phyloP scores from a whole-genome alignment of 2,888 invertebrate genomes.

The Papilio gigon region DNA sequence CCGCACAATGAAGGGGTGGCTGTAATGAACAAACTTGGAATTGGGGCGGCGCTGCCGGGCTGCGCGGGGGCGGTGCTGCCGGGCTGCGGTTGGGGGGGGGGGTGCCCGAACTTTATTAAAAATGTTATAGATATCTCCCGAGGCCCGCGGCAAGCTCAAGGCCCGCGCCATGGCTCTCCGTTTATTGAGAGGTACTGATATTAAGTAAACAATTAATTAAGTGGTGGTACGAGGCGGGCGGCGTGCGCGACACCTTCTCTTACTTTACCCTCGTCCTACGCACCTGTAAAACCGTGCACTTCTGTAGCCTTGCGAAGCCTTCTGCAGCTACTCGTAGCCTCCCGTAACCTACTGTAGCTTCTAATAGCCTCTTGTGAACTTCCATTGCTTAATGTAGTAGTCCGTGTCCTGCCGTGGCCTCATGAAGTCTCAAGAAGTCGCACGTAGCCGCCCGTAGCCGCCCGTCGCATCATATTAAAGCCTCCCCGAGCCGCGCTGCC shows the following conservation, averaged over 20 bases:
- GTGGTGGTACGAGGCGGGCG: not conserved
- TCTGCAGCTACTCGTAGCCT: no score
- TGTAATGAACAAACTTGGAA: slow-evolving; percentile 27
- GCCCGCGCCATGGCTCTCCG: not conserved
- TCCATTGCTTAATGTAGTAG: no score
- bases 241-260: slow-evolving; percentile 21
- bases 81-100: not conserved
- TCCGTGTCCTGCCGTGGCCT: no score
- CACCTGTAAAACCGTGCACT: not conserved
- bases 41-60: not conserved
- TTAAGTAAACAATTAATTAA: slow-evolving; percentile 5
- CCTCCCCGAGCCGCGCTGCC: no score
- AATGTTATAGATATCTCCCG: slow-evolving; percentile 12
- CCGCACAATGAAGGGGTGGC: slow-evolving; percentile 33
- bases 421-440: no score
- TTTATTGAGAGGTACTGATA: not conserved
- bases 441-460: no score
- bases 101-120: slow-evolving; percentile 21
- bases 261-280: not conserved
- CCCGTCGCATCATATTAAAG: no score
- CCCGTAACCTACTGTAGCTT: no score
- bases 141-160: not conserved
- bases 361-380: no score
- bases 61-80: not conserved
- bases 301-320: no score